Evolutionary conservation across 2,113 vertebrate species (phyloP).

Genomic region (Natator depressus): DNA sequence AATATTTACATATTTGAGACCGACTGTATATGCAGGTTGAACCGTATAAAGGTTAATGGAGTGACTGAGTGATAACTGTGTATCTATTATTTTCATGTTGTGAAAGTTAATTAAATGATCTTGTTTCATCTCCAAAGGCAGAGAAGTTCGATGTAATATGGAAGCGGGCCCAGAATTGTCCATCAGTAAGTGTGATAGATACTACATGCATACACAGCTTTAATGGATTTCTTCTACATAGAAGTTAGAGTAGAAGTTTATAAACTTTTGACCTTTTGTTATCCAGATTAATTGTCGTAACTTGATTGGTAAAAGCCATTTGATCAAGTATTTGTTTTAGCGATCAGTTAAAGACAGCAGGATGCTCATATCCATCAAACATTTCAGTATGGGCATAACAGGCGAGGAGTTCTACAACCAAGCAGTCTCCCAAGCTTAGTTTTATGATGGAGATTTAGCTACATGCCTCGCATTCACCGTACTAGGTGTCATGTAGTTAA

Average conservation of each 20-base stretch:
- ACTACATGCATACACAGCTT: fast-evolving
- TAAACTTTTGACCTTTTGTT: not conserved
- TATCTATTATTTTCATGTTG: not conserved
- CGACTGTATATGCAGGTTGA: not conserved
- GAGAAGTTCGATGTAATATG: slow-evolving; percentile 87
- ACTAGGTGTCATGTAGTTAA: not conserved
- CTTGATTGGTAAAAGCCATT: not conserved
- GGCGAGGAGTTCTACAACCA: not conserved
- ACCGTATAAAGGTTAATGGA: not conserved
- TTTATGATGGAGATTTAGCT: not conserved
- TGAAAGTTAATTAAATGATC: slow-evolving; percentile 36
- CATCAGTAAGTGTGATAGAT: slow-evolving; percentile 79
- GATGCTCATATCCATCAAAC: not conserved
- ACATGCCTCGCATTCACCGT: fast-evolving
- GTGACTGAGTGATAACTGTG: not conserved
- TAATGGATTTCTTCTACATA: not conserved
- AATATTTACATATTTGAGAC: fast-evolving
- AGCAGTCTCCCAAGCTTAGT: not conserved
- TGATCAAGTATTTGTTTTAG: not conserved
- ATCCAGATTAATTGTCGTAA: not conserved
- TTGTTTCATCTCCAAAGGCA: slow-evolving; percentile 77
- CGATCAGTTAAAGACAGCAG: not conserved
- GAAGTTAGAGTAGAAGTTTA: not conserved
- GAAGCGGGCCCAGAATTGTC: slow-evolving; percentile 84
- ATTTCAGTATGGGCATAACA: not conserved